These are phyloP conservation scores for Paracentrotus lividus DNA, from an alignment of 53 echinoderm and acorn worm genomes.

Conservation along the genomic window DNA sequence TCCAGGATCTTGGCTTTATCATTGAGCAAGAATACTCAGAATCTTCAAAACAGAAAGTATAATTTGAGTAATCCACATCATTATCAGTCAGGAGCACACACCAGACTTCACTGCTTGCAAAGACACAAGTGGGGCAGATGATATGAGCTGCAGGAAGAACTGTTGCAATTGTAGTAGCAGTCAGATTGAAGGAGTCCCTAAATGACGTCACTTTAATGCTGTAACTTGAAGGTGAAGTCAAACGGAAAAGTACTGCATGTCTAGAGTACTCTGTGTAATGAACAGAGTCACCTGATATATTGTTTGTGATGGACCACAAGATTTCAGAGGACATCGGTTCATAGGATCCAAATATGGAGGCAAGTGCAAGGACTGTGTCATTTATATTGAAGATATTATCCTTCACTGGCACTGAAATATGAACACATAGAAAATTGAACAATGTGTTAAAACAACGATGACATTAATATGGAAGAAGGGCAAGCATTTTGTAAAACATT, in stretches of 20 bases:
- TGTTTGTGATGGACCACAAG: constrained; percentile 20
- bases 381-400: neutral
- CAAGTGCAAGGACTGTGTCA: neutral
- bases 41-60: neutral
- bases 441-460: no score
- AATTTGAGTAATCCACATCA: neutral
- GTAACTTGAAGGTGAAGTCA: neutral
- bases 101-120: neutral
- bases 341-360: neutral
- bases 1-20: neutral
- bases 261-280: neutral
- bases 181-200: neutral
- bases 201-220: neutral
- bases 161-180: constrained; percentile 3
- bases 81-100: neutral
- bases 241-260: neutral
- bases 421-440: no score
- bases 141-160: neutral
- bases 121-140: neutral
- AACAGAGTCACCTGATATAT: neutral
- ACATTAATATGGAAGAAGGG: no score
- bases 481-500: no score
- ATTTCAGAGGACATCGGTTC: neutral
- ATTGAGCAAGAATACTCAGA: neutral
- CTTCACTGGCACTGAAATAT: neutral